Base-by-base conservation (phyloP, 1,140 invertebrate species). In the Parasteatoda tepidariorum region DNA sequence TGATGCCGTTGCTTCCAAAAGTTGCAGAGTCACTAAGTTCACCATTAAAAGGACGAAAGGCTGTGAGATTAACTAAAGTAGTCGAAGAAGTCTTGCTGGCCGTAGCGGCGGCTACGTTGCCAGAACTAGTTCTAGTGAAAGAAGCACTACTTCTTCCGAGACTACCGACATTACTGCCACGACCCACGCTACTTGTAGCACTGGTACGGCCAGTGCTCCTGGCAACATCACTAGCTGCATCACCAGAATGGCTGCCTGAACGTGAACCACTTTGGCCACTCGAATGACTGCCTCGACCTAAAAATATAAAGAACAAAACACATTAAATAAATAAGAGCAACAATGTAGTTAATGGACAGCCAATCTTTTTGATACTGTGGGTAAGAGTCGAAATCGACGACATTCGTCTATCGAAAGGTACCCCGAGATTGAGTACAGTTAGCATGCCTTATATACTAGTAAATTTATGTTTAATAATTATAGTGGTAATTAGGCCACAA, bases 51-150 rank as follows among this genome's bases (percentile, higher is more conserved):
- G 83, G 66, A 54, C 83, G 74, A 48, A 84, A 84, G 26, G 71
- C 83, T 5, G 66, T 79, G 13, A 84, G 59, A 57, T 84, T 84
- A 24, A 84, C 75, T 28, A 76, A 54, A n/a, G 83, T 84, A 26
- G 74, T 30, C 4, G 83, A 79, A 24, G 83, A 61, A 55, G 85
- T 68, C 71, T 85, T 85, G 1, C 62, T 64, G 0, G 78, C 31
- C 26, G 83, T 54, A 11, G 74, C 34, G 1, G 75, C 26, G 13
- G 85, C 71, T 13, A 85, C 62, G 34, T 78, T 85, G 7, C 85
- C 84, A 11, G 81, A 83, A 78, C 70, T 83, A 34, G 85, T 85
- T n/a, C 85, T 61, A 18, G 84, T 82, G 61, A 85, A 85, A 15
- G 82, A 79, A 11, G 76, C 76, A 68, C 75, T 81, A n/a, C 84